Evolutionary conservation across 2,797 vertebrate species (phyloP), one percentile per base, ranked within the genome.

Genomic region (Enteromius radiatus): DNA sequence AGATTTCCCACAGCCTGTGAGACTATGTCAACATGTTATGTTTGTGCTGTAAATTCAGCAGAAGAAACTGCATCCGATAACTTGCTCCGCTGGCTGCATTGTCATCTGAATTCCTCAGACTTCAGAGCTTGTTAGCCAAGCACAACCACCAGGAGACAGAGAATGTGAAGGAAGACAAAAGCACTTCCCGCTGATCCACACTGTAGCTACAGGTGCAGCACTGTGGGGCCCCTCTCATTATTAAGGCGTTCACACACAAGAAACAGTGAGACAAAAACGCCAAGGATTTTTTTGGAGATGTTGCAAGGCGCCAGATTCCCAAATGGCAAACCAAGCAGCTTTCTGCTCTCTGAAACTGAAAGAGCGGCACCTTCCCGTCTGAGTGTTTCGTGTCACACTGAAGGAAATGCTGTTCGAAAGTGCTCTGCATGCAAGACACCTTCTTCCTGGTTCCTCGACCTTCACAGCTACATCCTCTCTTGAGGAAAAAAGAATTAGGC

Each of bases 401-500:
- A 81, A 84, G 82, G 70, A 83, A 74, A 88, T 83, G 80, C 74
- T 59, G 31, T 63, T 87, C 81, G 87, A 86, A 86, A 84, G 88
- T 89, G 86, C 82, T 92, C 89, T 89, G 87, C 87, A 93, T 91
- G 88, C 89, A 90, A 0, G 9, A 80, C 82, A 10, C 65, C 75
- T 3, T 88, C 84, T 89, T 86, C 15, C 78, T 33, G 73, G 79
- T 70, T 33, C 70, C 73, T 89, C 73, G 83, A 92, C 91, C 91
- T 94, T 92, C 89, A 92, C 85, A 84, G 87, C 88, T 91, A 90
- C 89, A 91, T 90, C 21, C 89, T 86, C 10, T 69, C 78, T 78
- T 78, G 83, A 86, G 71, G 67, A 78, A 41, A n/a, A 90, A 74
- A n/a, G 33, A 74, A 76, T 80, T 86, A 45, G 12, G 14, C 43